phyloP scores from a whole-genome alignment of 2,797 vertebrate species.

The Onychomys torridus region DNA sequence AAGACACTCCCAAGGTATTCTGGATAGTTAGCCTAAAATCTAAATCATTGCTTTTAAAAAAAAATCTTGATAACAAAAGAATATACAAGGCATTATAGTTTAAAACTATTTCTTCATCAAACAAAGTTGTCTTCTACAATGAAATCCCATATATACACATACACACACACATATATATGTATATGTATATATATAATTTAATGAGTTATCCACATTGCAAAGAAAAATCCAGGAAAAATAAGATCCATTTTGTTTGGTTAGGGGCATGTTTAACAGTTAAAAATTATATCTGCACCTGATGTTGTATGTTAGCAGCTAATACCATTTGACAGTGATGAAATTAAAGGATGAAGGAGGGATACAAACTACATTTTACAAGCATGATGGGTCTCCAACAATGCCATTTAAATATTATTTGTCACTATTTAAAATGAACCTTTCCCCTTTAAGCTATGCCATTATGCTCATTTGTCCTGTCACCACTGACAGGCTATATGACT shows the following conservation, averaged over 20 bases:
- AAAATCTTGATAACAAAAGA: slow-evolving; percentile 74
- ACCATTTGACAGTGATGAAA: slow-evolving; percentile 91
- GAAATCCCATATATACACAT: slow-evolving; percentile 75
- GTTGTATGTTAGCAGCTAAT: slow-evolving; percentile 91
- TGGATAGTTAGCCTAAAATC: slow-evolving; percentile 84
- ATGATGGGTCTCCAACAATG: slow-evolving; percentile 97
- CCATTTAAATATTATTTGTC: slow-evolving; percentile 97
- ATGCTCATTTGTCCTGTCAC: slow-evolving; percentile 98
- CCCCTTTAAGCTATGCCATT: slow-evolving; percentile 98
- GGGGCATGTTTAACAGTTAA: slow-evolving; percentile 89
- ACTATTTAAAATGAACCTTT: slow-evolving; percentile 95
- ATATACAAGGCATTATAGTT: slow-evolving; percentile 77
- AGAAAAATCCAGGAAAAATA: slow-evolving; percentile 81
- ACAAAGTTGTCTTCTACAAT: slow-evolving; percentile 63
- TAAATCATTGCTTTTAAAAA: slow-evolving; percentile 79
- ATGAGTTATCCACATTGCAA: slow-evolving; percentile 82
- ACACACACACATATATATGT: slow-evolving; percentile 18
- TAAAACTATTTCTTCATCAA: slow-evolving; percentile 60
- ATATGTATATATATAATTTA: slow-evolving; percentile 72
- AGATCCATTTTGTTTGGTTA: slow-evolving; percentile 88
- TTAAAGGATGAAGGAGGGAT: slow-evolving; percentile 91
- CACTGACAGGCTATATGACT: slow-evolving; percentile 98
- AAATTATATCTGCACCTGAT: slow-evolving; percentile 91
- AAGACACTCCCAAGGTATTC: slow-evolving; percentile 81
- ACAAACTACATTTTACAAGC: slow-evolving; percentile 94